Evolutionary conservation across 2,797 vertebrate species (phyloP), one percentile per base, ranked within the genome.

Genomic region (Microcaecilia unicolor): DNA sequence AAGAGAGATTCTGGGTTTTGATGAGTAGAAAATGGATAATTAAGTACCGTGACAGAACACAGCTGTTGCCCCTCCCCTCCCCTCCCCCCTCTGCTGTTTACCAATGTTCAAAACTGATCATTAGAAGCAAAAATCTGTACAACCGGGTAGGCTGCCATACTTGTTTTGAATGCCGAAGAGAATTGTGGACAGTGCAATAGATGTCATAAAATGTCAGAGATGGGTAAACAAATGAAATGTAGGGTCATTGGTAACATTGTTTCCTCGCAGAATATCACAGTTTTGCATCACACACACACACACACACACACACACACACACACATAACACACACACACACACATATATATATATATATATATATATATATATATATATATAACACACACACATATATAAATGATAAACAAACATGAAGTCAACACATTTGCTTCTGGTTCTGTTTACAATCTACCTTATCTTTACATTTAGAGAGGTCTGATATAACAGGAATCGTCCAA

Each of bases 381-480:
- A 4, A n/a, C n/a, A n/a, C n/a, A n/a, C n/a, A n/a, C n/a, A n/a
- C n/a, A n/a, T n/a, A n/a, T n/a, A n/a, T n/a, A n/a, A 38, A n/a
- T 33, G 41, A 32, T 27, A 16, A 37, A 25, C 31, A 4, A 36
- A 28, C 11, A 5, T n/a, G n/a, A n/a, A n/a, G n/a, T n/a, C n/a
- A n/a, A n/a, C n/a, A n/a, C n/a, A n/a, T 2, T 21, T 25, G 20
- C 37, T 27, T 28, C 37, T 50, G 31, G 22, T 17, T 12, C 55
- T 31, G 17, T 37, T 51, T 21, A 31, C 24, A 2, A 49, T 41
- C 36, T 54, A 43, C 68, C 67, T 72, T 61, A 60, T 62, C 51
- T 68, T 64, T 66, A 66, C 72, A 65, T 58, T 60, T 18, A 39
- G 54, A 71, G 50, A 73, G 49, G 8, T 55, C 71, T 65, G 56